These are phyloP conservation scores for Tachysurus fulvidraco DNA, from an alignment of 2,113 vertebrate species.

Conservation along the genomic window DNA sequence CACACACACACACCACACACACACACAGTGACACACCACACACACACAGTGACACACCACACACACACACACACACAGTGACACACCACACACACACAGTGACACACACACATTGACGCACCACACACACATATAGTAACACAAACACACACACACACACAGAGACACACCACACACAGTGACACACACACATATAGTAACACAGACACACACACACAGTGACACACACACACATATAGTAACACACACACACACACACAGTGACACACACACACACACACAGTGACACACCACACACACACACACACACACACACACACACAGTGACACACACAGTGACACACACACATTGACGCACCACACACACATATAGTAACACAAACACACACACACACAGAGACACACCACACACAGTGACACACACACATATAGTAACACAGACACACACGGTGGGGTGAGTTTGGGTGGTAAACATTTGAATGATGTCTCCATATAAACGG, in stretches of 20 bases:
- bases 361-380: background rate
- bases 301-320: conserved; percentile 29
- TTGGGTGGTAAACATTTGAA: background rate
- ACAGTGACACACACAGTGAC: conserved; percentile 1
- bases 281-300: background rate
- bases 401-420: no score
- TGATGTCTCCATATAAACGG: background rate
- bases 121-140: no score
- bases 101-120: no score
- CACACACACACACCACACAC: no score
- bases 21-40: conserved; percentile 18
- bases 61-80: conserved; percentile 35
- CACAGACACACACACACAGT: conserved; percentile 20
- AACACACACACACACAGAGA: background rate
- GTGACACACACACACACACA: background rate
- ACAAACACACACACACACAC: background rate
- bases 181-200: no score
- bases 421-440: no score
- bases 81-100: background rate
- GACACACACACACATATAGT: no score
- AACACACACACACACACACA: conserved; percentile 18
- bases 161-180: background rate
- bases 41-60: background rate
- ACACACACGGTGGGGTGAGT: no score
- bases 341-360: conserved; percentile 26